Evolutionary conservation across 1,140 invertebrate genomes (phyloP).

Genomic region (Argopecten irradians): DNA sequence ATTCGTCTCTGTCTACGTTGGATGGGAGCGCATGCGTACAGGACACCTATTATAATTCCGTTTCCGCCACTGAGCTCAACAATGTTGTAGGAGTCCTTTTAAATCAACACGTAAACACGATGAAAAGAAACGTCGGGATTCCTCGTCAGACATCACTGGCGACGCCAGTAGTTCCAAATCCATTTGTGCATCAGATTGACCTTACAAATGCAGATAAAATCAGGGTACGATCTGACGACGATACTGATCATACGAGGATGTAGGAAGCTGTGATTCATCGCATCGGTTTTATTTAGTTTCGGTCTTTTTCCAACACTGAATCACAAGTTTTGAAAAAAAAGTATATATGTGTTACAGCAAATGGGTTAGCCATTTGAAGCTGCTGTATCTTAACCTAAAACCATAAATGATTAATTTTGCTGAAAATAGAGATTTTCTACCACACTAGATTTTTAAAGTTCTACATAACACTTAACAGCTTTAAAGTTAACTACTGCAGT

Average conservation of each 20-base stretch:
- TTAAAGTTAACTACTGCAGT: too few species aligned
- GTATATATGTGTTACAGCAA: too few species aligned
- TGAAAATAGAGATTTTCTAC: too few species aligned
- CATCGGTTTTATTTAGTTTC: too few species aligned
- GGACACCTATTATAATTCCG: background rate
- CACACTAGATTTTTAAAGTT: too few species aligned
- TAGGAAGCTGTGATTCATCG: background rate
- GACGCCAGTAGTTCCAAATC: conserved; percentile 65
- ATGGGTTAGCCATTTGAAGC: too few species aligned
- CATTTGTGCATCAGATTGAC: conserved; percentile 67
- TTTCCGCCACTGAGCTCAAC: background rate
- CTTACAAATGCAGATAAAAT: conserved; percentile 60
- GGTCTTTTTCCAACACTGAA: too few species aligned
- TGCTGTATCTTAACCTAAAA: too few species aligned
- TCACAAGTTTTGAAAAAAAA: too few species aligned
- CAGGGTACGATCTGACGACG: conserved; percentile 51
- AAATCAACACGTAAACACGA: conserved; percentile 39
- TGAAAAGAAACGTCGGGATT: conserved; percentile 58
- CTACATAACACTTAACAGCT: too few species aligned
- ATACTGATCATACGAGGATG: background rate
- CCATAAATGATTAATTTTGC: too few species aligned
- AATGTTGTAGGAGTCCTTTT: background rate
- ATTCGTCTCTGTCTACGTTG: conserved; percentile 24
- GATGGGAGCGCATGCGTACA: conserved; percentile 27
- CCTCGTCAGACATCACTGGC: conserved; percentile 64